Evolutionary conservation across 2,113 vertebrate species (phyloP), one percentile per base, ranked within the genome.

Genomic region (Mellivora capensis): DNA sequence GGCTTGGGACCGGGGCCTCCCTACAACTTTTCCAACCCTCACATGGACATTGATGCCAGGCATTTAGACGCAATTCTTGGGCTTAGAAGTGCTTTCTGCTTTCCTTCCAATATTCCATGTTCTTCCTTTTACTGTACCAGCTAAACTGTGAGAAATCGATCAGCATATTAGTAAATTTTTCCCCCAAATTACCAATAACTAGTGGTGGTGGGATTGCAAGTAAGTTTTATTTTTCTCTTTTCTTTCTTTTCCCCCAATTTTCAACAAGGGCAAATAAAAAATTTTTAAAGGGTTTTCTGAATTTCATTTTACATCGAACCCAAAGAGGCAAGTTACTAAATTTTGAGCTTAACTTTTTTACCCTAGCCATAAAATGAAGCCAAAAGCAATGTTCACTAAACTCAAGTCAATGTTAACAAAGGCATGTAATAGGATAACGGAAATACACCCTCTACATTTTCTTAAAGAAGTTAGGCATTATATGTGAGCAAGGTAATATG

Each of bases 271-370:
- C 37, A 95, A 67, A 52, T 80, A 71, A 8, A 54, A 57, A 25
- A 2, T 59, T 76, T 80, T 67, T 52, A 61, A 95, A 93, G 29
- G 5, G 3, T 39, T 87, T 95, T 54, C 47, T 74, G 42, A 72
- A 59, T 93, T 81, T 91, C 69, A 2, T 87, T 92, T 95, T 47
- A 95, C 82, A 76, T 84, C 15, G 39, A 89, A 95, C 76, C 59
- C 93, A 89, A 95, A 93, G 44, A 86, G 25, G 52, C 11, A 95
- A 96, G 88, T 44, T 62, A 27, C 21, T 95, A 8, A 97, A 95
- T 62, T n/a, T 61, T 18, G 34, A n/a, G 31, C 39, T 84, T 79
- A 96, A 83, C 17, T 91, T 79, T 97, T 87, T 90, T 77, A 95
- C 3, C n/a, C 34, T 20, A 80, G 44, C 12, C 61, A 95, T 52